These are phyloP conservation scores for Oxytorus armatus DNA, from an alignment of 2,888 invertebrate genomes.

Conservation along the genomic window DNA sequence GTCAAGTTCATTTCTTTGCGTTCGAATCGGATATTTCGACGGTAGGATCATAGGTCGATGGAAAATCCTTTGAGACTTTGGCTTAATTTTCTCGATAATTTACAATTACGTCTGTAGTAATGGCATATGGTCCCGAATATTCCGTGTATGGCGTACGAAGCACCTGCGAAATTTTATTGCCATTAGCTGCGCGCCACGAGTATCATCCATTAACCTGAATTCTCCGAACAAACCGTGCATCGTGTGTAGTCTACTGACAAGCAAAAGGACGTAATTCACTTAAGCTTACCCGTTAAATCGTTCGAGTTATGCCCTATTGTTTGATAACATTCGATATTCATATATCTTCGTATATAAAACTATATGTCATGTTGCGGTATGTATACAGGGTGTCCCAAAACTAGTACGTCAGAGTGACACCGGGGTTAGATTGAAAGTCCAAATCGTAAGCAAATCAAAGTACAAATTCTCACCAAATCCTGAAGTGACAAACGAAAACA, in stretches of 20 bases:
- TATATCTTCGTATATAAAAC: slow-evolving; percentile 17
- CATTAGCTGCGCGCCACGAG: slow-evolving; percentile 45
- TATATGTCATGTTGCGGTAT: slow-evolving; percentile 1
- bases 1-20: slow-evolving; percentile 8
- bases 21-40: too few relatives aligned
- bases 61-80: slow-evolving; percentile 30
- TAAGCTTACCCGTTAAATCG: neutral
- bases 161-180: slow-evolving; percentile 65
- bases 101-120: slow-evolving; percentile 41
- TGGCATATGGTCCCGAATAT: slow-evolving; percentile 13
- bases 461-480: too few relatives aligned
- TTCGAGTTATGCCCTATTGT: slow-evolving; percentile 10
- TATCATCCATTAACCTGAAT: slow-evolving; percentile 68
- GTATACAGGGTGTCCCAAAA: too few relatives aligned
- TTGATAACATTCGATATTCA: slow-evolving; percentile 12
- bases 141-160: slow-evolving; percentile 15
- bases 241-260: slow-evolving; percentile 4
- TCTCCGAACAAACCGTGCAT: slow-evolving; percentile 56
- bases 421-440: too few relatives aligned
- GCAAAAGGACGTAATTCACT: slow-evolving; percentile 17
- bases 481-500: too few relatives aligned
- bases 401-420: too few relatives aligned
- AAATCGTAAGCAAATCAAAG: too few relatives aligned
- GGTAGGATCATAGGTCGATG: neutral
- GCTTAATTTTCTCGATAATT: slow-evolving; percentile 13